Conservation (phyloP, 2,113 vertebrate species). For the Lethenteron camtschaticum region DNA sequence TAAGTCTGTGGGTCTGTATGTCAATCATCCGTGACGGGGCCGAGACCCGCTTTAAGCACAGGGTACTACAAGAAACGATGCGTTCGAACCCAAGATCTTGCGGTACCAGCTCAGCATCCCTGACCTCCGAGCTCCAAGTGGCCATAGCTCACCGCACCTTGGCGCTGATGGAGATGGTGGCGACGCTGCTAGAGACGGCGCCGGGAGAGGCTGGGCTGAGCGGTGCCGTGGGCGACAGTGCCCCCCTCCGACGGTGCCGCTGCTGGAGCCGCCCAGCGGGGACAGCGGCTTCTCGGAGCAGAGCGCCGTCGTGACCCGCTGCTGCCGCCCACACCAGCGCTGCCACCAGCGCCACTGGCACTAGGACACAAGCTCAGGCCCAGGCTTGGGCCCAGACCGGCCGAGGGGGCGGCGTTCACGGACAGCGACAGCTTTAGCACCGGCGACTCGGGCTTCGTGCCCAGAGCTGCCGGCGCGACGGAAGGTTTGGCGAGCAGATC, state of each 20-base stretch:
- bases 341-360: too few species aligned
- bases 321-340: too few species aligned
- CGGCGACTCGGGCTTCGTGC: conserved; percentile 1
- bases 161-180: conserved; percentile 3
- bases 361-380: not conserved
- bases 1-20: too few species aligned
- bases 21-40: too few species aligned
- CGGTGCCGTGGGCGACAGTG: not conserved
- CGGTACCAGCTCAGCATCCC: too few species aligned
- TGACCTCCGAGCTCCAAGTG: too few species aligned
- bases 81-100: too few species aligned
- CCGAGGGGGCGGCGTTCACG: not conserved
- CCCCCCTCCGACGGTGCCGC: too few species aligned
- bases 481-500: conserved; percentile 1
- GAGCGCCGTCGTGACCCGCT: too few species aligned
- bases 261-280: not conserved
- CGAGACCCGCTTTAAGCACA: too few species aligned
- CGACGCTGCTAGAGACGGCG: not conserved
- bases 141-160: not conserved
- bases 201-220: not conserved
- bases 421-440: conserved; percentile 1
- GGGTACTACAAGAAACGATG: too few species aligned
- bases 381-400: not conserved
- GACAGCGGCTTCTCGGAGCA: not conserved
- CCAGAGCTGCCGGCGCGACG: not conserved